Evolutionary conservation across 2,113 vertebrate species (phyloP).

Genomic region (Ellobius talpinus): DNA sequence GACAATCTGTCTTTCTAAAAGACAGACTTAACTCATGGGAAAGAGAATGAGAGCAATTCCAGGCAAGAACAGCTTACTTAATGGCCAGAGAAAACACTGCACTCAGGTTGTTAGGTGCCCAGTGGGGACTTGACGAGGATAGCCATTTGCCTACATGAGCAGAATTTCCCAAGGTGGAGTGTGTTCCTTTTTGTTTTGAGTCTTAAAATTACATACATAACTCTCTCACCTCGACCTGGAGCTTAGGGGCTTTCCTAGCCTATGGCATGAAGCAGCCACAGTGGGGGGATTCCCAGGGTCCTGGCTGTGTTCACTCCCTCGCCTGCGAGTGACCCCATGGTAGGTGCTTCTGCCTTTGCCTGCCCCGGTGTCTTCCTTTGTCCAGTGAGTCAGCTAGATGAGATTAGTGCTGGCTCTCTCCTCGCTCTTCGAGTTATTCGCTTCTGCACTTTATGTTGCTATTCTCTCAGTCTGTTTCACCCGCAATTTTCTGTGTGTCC

Average conservation of each 20-base stretch:
- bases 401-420: conserved; percentile 24
- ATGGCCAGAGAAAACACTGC: neutral
- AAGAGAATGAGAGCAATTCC: neutral
- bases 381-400: conserved; percentile 58
- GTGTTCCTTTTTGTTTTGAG: neutral
- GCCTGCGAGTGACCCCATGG: neutral
- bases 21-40: neutral
- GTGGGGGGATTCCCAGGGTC: conserved; percentile 60
- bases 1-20: neutral
- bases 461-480: conserved; percentile 40
- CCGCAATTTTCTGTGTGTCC: neutral
- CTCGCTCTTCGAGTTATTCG: neutral
- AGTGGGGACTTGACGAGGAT: neutral
- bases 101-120: neutral
- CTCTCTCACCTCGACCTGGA: conserved; percentile 19
- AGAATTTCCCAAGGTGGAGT: neutral
- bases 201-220: conserved; percentile 52
- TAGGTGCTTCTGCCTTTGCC: neutral
- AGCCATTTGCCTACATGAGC: neutral
- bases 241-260: conserved; percentile 62
- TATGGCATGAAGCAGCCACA: conserved; percentile 20
- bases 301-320: neutral
- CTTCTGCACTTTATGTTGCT: neutral
- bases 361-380: neutral
- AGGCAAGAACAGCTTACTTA: neutral